phyloP scores from a whole-genome alignment of 1,140 invertebrate species.

The Ylistrum balloti region DNA sequence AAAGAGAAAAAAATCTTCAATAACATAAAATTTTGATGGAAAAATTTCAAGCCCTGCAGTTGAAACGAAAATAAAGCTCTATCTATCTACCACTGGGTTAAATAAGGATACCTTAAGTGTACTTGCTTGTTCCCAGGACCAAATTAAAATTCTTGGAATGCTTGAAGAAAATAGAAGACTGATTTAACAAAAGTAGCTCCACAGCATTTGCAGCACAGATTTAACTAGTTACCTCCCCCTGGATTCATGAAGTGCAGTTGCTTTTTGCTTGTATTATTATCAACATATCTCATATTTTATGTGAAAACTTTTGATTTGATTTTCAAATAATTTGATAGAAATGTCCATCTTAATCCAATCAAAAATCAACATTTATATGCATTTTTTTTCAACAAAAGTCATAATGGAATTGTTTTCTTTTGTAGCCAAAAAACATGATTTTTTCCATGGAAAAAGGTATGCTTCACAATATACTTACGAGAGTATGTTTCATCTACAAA shows the following conservation, averaged over 20 bases:
- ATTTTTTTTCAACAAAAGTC: neutral
- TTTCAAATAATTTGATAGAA: neutral
- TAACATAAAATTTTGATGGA: neutral
- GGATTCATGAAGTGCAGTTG: constrained; percentile 37
- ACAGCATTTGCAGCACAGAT: constrained; percentile 37
- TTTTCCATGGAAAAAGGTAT: constrained; percentile 39
- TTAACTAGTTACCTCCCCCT: constrained; percentile 5
- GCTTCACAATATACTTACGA: constrained; percentile 31
- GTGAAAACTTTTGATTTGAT: neutral
- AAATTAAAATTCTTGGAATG: constrained; percentile 67
- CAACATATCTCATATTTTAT: constrained; percentile 1
- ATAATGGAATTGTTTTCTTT: neutral
- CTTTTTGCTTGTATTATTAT: constrained; percentile 36
- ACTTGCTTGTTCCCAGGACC: constrained; percentile 64
- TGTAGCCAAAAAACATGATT: constrained; percentile 14
- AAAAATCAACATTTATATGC: neutral
- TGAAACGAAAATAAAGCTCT: constrained; percentile 56
- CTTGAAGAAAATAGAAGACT: constrained; percentile 65
- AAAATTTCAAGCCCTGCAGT: constrained; percentile 62
- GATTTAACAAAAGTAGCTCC: constrained; percentile 38
- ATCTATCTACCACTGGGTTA: constrained; percentile 60
- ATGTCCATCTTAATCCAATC: neutral
- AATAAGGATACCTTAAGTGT: constrained; percentile 65
- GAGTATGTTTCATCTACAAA: constrained; percentile 39
- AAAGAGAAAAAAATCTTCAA: neutral